Percentiles rank a stretch among this genome's conserved stretches.
Evolutionary conservation across 2,113 vertebrate species (phyloP).

Genomic region (Corvus hawaiiensis): DNA sequence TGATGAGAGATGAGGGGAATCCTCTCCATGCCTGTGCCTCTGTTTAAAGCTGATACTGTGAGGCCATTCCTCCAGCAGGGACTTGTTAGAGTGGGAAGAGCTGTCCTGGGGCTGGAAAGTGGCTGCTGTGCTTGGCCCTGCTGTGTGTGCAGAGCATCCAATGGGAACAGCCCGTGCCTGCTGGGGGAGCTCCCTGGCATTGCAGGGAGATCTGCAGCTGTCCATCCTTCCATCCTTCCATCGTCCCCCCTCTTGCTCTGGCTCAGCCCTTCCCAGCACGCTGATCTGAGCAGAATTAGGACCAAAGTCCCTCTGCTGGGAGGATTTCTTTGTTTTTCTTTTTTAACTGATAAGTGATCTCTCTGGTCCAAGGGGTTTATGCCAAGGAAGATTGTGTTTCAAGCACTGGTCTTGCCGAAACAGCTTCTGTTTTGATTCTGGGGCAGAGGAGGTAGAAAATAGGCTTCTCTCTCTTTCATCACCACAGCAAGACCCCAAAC

Average conservation of each 20-base stretch:
- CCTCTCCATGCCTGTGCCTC: rapidly evolving
- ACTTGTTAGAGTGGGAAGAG: background rate
- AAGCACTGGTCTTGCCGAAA: background rate
- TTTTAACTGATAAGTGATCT: background rate
- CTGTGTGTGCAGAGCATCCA: background rate
- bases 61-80: rapidly evolving
- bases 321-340: too few relatives aligned
- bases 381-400: background rate
- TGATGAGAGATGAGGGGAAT: background rate
- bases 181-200: background rate
- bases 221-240: rapidly evolving
- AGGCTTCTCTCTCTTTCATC: background rate
- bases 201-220: rapidly evolving
- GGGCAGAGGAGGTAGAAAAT: background rate
- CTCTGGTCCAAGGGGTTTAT: background rate
- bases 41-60: background rate
- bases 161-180: background rate
- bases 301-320: background rate
- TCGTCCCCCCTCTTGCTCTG: rapidly evolving
- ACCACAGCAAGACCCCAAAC: background rate
- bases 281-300: rapidly evolving
- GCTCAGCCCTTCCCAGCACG: background rate
- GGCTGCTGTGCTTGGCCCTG: background rate
- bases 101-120: background rate
- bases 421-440: background rate